Conservation (phyloP, 2,797 vertebrate genomes). For the Pipistrellus pipistrellus region DNA sequence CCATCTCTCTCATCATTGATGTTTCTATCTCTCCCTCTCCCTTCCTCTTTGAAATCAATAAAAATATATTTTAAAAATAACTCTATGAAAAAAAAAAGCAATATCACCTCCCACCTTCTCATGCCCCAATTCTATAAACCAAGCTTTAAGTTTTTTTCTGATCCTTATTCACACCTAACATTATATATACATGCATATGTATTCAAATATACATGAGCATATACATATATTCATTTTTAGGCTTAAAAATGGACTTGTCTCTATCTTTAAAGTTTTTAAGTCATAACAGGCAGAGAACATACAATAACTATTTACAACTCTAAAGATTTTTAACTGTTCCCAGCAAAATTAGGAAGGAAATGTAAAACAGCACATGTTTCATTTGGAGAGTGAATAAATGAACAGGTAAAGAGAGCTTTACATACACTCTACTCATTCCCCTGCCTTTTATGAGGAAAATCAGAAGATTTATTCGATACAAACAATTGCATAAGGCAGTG, state of each 20-base stretch:
- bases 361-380: neutral
- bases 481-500: neutral
- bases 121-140: neutral
- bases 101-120: too few species aligned
- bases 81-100: neutral
- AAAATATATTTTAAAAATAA: too few species aligned
- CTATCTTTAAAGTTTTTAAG: neutral
- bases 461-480: neutral
- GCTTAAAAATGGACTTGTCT: neutral
- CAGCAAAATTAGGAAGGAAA: conserved; percentile 10
- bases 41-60: too few species aligned
- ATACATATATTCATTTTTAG: neutral
- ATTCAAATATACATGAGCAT: neutral
- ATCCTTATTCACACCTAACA: neutral
- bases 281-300: neutral
- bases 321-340: neutral
- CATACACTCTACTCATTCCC: neutral
- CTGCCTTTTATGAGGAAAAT: neutral
- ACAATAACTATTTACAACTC: neutral
- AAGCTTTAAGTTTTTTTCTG: neutral
- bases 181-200: neutral
- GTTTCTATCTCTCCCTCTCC: too few species aligned
- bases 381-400: neutral
- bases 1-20: too few species aligned
- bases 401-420: neutral